These are phyloP conservation scores for Alexandromys fortis DNA, from an alignment of 2,113 vertebrate species.

Conservation along the genomic window DNA sequence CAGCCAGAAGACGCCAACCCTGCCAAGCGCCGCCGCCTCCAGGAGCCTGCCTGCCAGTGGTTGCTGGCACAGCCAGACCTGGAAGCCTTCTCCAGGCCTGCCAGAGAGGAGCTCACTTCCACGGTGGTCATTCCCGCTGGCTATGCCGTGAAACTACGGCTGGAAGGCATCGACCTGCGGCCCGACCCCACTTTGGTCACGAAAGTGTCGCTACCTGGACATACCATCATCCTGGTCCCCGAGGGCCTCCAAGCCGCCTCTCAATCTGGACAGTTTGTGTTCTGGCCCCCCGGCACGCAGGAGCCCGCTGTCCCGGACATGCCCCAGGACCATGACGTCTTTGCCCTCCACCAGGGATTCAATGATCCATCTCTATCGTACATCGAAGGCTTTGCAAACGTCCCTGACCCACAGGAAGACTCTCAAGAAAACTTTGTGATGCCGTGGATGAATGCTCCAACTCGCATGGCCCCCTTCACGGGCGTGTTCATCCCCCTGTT, in stretches of 20 bases:
- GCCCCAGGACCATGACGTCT: background rate
- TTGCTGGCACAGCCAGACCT: background rate
- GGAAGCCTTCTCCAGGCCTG: background rate
- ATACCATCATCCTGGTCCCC: constrained; percentile 22
- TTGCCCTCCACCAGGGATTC: background rate
- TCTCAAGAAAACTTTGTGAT: too few species aligned
- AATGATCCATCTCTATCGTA: too few species aligned
- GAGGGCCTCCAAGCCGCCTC: background rate
- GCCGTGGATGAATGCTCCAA: too few species aligned
- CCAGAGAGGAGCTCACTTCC: background rate
- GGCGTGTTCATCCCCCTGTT: too few species aligned
- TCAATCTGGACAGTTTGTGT: accelerated
- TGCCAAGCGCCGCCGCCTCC: constrained; percentile 15
- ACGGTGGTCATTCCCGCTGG: background rate
- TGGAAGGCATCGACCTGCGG: constrained; percentile 13
- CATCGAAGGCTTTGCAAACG: too few species aligned
- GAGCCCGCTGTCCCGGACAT: background rate
- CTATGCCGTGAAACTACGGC: constrained; percentile 27
- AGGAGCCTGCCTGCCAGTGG: background rate
- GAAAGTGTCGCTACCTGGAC: constrained; percentile 8
- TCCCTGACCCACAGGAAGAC: too few species aligned
- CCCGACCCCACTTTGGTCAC: background rate
- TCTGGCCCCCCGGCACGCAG: background rate
- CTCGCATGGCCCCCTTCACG: too few species aligned
- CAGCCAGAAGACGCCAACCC: background rate